Evolutionary conservation across 2,113 vertebrate species (phyloP).

Genomic region (Pollachius pollachius): DNA sequence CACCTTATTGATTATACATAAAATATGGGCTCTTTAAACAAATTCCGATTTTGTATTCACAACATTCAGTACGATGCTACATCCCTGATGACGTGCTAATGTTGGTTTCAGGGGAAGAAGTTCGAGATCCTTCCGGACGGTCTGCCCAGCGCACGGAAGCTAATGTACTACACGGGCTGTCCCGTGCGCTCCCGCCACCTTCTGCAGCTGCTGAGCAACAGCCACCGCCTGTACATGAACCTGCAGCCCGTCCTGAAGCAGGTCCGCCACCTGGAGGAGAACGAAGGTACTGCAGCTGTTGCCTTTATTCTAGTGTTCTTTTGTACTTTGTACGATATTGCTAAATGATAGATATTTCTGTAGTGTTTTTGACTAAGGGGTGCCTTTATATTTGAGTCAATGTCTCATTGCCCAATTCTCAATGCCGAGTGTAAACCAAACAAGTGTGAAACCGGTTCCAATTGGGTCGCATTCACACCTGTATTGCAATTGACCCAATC

Average conservation of each 20-base stretch:
- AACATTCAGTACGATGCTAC: too few species aligned
- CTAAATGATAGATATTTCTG: neutral
- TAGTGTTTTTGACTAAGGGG: too few species aligned
- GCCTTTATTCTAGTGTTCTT: neutral
- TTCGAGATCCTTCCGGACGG: constrained; percentile 97
- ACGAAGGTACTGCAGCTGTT: constrained; percentile 81
- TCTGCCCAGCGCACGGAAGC: constrained; percentile 91
- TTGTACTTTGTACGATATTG: neutral
- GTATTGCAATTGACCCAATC: too few species aligned
- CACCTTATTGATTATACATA: too few species aligned
- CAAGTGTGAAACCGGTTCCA: too few species aligned
- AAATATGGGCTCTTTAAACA: too few species aligned
- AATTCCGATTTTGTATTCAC: too few species aligned
- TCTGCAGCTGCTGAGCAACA: constrained; percentile 95
- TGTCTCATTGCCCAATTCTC: too few species aligned
- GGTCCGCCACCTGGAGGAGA: constrained; percentile 90
- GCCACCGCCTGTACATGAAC: constrained; percentile 98
- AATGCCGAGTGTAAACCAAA: too few species aligned
- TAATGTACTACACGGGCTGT: constrained; percentile 97
- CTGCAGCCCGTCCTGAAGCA: constrained; percentile 93
- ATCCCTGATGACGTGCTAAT: too few species aligned
- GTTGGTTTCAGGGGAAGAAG: constrained; percentile 85
- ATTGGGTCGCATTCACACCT: too few species aligned
- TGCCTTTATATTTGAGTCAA: too few species aligned
- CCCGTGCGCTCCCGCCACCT: constrained; percentile 91